Conservation (phyloP, 2,113 vertebrate species). For the Mohoua ochrocephala region DNA sequence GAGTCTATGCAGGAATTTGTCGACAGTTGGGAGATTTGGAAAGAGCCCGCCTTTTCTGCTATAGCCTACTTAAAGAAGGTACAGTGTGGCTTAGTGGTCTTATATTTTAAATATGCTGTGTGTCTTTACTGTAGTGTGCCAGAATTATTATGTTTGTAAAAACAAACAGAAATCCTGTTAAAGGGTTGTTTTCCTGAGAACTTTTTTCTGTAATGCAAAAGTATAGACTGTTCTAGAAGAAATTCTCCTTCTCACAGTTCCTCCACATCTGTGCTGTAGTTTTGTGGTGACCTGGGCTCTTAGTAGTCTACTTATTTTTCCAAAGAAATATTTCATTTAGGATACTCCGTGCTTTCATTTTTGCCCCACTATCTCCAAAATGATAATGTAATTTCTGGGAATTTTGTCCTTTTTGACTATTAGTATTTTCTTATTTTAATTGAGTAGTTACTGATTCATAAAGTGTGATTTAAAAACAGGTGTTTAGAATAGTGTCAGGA, state of each 20-base stretch:
- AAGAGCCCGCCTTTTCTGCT: constrained; percentile 85
- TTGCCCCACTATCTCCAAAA: not conserved
- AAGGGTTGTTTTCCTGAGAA: not conserved
- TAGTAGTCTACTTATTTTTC: not conserved
- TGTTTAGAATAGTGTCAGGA: not conserved
- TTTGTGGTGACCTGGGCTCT: not conserved
- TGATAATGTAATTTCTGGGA: not conserved
- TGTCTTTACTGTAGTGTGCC: not conserved
- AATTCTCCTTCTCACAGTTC: not conserved
- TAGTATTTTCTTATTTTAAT: not conserved
- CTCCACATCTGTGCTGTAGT: not conserved
- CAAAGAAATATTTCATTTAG: not conserved
- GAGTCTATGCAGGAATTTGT: constrained; percentile 87
- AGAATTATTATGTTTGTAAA: not conserved
- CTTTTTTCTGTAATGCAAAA: not conserved
- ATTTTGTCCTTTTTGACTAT: not conserved
- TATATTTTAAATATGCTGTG: not conserved
- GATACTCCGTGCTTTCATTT: not conserved
- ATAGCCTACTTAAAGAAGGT: constrained; percentile 90
- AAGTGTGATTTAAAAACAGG: not conserved
- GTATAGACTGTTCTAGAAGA: not conserved
- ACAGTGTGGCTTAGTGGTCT: not conserved
- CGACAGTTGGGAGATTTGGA: constrained; percentile 83
- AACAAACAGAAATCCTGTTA: not conserved
- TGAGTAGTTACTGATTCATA: not conserved